These are phyloP conservation scores for Ceratitis capitata DNA, from an alignment of 1,140 invertebrate species.

Conservation along the genomic window DNA sequence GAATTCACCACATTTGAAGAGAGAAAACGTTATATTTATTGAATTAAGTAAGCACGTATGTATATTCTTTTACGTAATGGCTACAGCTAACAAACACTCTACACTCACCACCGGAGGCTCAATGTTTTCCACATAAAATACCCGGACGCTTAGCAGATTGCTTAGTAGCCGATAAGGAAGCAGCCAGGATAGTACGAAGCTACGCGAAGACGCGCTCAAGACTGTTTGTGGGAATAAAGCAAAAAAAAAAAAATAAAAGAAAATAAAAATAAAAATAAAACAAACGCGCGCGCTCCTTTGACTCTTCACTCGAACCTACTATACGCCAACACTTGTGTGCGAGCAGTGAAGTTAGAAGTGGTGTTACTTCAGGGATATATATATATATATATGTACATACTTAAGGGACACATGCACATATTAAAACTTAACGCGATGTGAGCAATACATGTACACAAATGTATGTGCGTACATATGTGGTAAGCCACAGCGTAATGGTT, in stretches of 20 bases:
- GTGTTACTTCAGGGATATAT: background rate
- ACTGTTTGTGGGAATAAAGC: background rate
- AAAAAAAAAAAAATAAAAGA: background rate
- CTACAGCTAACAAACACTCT: background rate
- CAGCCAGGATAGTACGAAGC: background rate
- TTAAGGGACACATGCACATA: background rate
- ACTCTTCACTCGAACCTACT: background rate
- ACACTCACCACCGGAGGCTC: background rate
- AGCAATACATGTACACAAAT: background rate
- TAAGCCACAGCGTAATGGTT: background rate
- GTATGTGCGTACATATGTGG: background rate
- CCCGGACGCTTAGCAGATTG: background rate
- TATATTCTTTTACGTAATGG: background rate
- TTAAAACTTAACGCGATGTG: background rate
- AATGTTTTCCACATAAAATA: background rate
- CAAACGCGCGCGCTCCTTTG: slow-evolving; percentile 4
- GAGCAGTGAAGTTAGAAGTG: background rate
- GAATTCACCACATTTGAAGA: background rate
- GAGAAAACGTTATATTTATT: no score
- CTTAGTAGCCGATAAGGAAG: slow-evolving; percentile 23
- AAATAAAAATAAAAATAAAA: background rate
- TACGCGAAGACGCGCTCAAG: background rate
- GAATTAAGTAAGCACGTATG: no score
- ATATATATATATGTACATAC: background rate
- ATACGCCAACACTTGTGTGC: background rate